These are phyloP conservation scores for Prosapia bicincta DNA, from an alignment of 2,888 invertebrate genomes.

Conservation along the genomic window DNA sequence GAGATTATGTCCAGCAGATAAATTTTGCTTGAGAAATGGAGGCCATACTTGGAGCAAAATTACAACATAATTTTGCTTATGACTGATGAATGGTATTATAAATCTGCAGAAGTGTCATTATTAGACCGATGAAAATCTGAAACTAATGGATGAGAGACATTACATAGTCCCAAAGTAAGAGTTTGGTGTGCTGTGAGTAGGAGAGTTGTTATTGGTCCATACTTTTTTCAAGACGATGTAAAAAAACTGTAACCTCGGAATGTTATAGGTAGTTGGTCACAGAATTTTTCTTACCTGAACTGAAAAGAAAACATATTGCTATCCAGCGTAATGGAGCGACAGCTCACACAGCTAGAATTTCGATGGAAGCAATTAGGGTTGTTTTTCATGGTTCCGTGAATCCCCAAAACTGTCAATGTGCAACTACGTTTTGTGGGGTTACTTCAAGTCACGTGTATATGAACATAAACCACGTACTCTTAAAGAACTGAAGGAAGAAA, in stretches of 20 bases:
- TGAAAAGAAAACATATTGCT: no score
- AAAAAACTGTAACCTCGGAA: no score
- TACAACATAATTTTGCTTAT: conserved; percentile 11
- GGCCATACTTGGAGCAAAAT: conserved; percentile 4
- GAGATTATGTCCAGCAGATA: conserved; percentile 2
- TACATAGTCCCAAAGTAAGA: no score
- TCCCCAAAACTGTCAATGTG: neutral
- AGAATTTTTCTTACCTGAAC: no score
- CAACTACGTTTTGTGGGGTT: neutral
- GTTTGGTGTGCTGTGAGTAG: no score
- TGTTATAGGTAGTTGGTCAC: no score
- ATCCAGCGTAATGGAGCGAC: no score
- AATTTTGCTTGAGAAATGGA: conserved; percentile 3
- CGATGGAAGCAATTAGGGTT: no score
- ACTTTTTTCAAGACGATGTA: no score
- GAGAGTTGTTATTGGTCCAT: no score
- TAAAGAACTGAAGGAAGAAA: neutral
- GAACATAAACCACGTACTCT: neutral
- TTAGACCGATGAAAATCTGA: neutral
- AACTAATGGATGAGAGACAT: no score
- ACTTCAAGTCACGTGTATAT: neutral
- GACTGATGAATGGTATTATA: conserved; percentile 11
- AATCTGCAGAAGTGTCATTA: conserved; percentile 15
- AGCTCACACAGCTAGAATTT: no score
- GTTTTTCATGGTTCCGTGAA: neutral